phyloP scores from a whole-genome alignment of 2,797 vertebrate species.

The Balearica regulorum region DNA sequence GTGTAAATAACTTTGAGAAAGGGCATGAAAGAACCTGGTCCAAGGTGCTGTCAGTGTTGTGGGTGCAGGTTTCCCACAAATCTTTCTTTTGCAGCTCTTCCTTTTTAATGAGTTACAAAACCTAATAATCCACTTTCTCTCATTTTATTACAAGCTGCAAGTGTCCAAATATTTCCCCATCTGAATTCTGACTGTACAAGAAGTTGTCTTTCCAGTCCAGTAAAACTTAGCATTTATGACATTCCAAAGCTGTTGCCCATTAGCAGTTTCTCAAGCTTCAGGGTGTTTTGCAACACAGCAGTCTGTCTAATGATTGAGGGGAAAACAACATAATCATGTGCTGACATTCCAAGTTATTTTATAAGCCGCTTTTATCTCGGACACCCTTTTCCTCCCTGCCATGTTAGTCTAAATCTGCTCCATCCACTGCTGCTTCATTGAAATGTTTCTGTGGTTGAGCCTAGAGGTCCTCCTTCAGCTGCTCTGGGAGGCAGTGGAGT shows the following conservation, averaged over 20 bases:
- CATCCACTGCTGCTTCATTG: not conserved
- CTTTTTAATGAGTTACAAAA: slow-evolving; percentile 28
- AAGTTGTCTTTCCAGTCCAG: not conserved
- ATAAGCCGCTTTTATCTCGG: slow-evolving; percentile 56
- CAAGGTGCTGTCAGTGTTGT: not conserved
- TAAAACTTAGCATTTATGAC: slow-evolving; percentile 37
- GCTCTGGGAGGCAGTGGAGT: not conserved
- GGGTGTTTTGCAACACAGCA: slow-evolving; percentile 60
- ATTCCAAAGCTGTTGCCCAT: slow-evolving; percentile 66
- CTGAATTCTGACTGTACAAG: slow-evolving; percentile 31
- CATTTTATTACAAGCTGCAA: not conserved
- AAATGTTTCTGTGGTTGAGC: not conserved
- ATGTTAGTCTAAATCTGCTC: not conserved
- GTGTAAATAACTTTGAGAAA: not conserved
- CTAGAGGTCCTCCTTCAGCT: not conserved
- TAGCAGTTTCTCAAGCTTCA: slow-evolving; percentile 59
- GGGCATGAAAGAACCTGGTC: not conserved
- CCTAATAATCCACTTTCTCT: slow-evolving; percentile 46
- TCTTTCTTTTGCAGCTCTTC: not conserved
- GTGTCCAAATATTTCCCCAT: slow-evolving; percentile 41
- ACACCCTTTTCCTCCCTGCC: not conserved
- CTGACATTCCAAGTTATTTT: slow-evolving; percentile 62
- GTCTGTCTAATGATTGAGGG: slow-evolving; percentile 54
- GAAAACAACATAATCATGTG: slow-evolving; percentile 66
- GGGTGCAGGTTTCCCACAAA: not conserved